Evolutionary conservation across 2,797 vertebrate species (phyloP), one percentile per base, ranked within the genome.

Genomic region (Pseudochaenichthys georgianus): DNA sequence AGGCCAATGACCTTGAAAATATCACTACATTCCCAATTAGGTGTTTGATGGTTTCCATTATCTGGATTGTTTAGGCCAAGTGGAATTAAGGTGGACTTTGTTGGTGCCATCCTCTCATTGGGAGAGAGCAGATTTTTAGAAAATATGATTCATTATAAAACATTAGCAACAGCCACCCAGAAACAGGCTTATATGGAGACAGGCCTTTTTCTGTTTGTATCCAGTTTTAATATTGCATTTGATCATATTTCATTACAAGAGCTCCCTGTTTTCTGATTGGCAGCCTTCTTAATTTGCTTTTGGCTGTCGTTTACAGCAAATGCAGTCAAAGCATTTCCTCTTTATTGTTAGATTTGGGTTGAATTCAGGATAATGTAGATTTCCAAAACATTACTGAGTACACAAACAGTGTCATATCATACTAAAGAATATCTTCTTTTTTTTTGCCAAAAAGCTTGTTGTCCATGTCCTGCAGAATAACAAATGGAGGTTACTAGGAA

Each of bases 1-100:
- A 50, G 46, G 52, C 47, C 50, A 89, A 77, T 78, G 65, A 86
- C 73, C 75, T 87, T 83, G 50, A 83, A 19, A 53, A 66, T 53
- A 45, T 21, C 21, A 66, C 9, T 12, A 65, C n/a, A 5, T 60
- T 81, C 8, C 4, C 48, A 34, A 51, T 38, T 17, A 9, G 13
- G n/a, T 41, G 12, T 54, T 23, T 55, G n/a, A 72, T 63, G 45
- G 21, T 53, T 70, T 84, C 48, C 13, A 50, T 64, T 41, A 54
- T 54, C 2, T 13, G 2, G 34, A 10, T 13, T 13, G 21, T 51
- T 55, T 42, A 81, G 21, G 28, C 43, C 12, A 0, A 12, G 1
- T n/a, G 38, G 7, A 65, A 5, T 28, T 15, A 1, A 47, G 9
- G 41, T 13, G 21, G n/a, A 34, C 54, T 11, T 13, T 13, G 28